phyloP scores from a whole-genome alignment of 2,113 vertebrate species.

The Rhadina sibilatrix region DNA sequence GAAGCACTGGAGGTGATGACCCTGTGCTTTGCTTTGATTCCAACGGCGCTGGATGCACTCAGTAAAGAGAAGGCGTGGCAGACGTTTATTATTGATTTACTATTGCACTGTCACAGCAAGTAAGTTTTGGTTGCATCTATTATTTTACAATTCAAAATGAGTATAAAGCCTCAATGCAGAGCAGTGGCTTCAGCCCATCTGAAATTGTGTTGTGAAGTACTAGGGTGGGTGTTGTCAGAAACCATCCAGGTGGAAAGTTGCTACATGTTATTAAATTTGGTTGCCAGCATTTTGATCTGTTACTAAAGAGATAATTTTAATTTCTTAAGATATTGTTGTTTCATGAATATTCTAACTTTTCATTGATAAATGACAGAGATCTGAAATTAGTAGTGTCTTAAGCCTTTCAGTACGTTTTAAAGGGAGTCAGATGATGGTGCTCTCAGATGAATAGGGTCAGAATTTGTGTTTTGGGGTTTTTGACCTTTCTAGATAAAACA shows the following conservation, averaged over 20 bases:
- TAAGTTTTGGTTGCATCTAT: conserved; percentile 68
- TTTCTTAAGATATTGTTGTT: neutral
- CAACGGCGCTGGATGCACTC: conserved; percentile 93
- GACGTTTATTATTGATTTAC: conserved; percentile 96
- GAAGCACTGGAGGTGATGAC: conserved; percentile 99
- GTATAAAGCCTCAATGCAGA: neutral
- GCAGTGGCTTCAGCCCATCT: neutral
- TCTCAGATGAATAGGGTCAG: neutral
- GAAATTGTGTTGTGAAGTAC: neutral
- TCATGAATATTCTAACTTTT: neutral
- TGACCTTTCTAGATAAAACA: neutral
- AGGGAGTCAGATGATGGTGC: neutral
- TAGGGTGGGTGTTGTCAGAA: neutral
- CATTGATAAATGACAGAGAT: neutral
- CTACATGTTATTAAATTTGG: neutral
- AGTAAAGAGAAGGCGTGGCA: conserved; percentile 99
- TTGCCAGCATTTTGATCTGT: neutral
- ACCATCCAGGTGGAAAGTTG: neutral
- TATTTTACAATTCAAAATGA: neutral
- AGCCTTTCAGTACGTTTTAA: neutral
- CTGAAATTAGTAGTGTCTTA: neutral
- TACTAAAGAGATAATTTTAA: neutral
- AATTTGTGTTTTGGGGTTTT: neutral
- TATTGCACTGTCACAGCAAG: conserved; percentile 99
- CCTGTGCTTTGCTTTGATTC: conserved; percentile 96